These are phyloP conservation scores for Caenorhabditis inopinata DNA, from an alignment of 1,140 invertebrate genomes.

Conservation along the genomic window DNA sequence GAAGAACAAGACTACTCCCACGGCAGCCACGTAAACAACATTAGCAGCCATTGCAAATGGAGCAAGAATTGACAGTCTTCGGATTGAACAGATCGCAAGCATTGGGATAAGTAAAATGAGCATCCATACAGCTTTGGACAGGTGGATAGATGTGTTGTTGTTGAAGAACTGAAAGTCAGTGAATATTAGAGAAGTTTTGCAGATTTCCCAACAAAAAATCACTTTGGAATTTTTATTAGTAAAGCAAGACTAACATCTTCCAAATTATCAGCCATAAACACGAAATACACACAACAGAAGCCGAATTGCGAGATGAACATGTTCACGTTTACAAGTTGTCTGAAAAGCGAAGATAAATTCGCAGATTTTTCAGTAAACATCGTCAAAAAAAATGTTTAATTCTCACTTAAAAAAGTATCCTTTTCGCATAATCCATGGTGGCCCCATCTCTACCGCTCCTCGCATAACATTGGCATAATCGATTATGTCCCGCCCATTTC, in stretches of 20 bases:
- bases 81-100: conserved; percentile 48
- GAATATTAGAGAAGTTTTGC: neutral
- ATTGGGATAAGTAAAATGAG: conserved; percentile 49
- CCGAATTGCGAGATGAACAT: conserved; percentile 88
- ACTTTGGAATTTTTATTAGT: neutral
- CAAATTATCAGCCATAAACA: conserved; percentile 82
- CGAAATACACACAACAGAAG: conserved; percentile 92
- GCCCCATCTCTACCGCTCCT: conserved; percentile 60
- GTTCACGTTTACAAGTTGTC: conserved; percentile 65
- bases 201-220: neutral
- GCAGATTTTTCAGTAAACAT: neutral
- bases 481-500: conserved; percentile 62
- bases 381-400: neutral
- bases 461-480: conserved; percentile 64
- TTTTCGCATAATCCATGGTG: conserved; percentile 54
- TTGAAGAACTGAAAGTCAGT: conserved; percentile 44
- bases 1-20: conserved; percentile 48
- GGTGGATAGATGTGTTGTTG: conserved; percentile 43
- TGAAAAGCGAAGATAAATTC: conserved; percentile 25
- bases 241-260: conserved; percentile 54
- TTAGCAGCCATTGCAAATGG: conserved; percentile 50
- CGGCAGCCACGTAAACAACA: conserved; percentile 45
- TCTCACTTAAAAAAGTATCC: conserved; percentile 63
- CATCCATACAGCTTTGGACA: conserved; percentile 50
- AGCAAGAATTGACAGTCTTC: conserved; percentile 44